Conservation (phyloP, 2,888 invertebrate genomes). For the Lasioglossum zephyrum region DNA sequence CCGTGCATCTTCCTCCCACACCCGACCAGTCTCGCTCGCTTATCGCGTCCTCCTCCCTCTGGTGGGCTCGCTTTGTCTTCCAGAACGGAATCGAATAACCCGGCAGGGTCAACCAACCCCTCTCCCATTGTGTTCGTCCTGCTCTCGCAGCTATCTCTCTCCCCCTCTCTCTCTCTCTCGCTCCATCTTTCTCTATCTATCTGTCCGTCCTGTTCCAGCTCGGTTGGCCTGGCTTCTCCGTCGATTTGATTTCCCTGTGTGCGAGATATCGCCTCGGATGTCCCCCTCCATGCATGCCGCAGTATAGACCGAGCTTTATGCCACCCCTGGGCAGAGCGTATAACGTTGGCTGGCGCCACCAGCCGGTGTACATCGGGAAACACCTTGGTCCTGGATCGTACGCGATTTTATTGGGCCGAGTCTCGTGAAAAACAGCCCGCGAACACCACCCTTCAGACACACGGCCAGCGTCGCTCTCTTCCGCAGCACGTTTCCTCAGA, state of each 20-base stretch:
- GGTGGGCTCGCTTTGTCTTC: conserved; percentile 43
- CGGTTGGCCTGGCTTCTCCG: conserved; percentile 25
- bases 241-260: conserved; percentile 69
- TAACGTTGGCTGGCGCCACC: conserved; percentile 82
- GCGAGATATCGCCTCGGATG: conserved; percentile 53
- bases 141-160: not conserved
- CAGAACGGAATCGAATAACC: conserved; percentile 54
- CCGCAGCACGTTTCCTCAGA: not conserved
- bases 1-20: conserved; percentile 51
- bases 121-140: conserved; percentile 35
- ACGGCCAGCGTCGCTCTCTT: not conserved
- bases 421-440: conserved; percentile 40
- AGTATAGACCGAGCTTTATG: conserved; percentile 57
- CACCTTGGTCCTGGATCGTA: conserved; percentile 63
- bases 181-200: not conserved
- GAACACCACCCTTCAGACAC: conserved; percentile 4
- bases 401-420: conserved; percentile 61
- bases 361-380: conserved; percentile 75
- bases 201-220: not conserved
- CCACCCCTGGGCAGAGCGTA: conserved; percentile 67
- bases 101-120: conserved; percentile 64
- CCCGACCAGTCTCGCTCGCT: conserved; percentile 25
- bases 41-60: conserved; percentile 37
- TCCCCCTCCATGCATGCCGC: conserved; percentile 33
- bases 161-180: not conserved